Evolutionary conservation across 2,888 invertebrate species (phyloP).

Genomic region (Drosophila siamana): DNA sequence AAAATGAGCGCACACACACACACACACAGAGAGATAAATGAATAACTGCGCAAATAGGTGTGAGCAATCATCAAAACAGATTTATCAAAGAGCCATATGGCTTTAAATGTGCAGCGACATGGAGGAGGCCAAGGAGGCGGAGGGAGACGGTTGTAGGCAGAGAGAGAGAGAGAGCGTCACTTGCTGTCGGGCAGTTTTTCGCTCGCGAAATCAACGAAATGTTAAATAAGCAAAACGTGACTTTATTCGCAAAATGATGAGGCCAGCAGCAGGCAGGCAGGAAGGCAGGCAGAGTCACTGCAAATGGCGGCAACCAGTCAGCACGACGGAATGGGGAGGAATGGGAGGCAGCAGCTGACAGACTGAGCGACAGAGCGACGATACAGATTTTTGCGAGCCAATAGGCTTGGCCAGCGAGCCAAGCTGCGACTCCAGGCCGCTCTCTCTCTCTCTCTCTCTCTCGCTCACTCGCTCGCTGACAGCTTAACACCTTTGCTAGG

Average conservation of each 20-base stretch:
- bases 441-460: no score
- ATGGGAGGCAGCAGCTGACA: background rate
- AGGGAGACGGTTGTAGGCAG: background rate
- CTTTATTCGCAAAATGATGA: slow-evolving; percentile 78
- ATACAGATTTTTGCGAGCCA: slow-evolving; percentile 25
- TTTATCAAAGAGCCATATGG: slow-evolving; percentile 46
- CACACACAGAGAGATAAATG: slow-evolving; percentile 11
- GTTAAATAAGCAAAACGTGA: slow-evolving; percentile 82
- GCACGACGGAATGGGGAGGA: no score
- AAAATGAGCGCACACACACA: slow-evolving; percentile 15
- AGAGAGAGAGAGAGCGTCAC: slow-evolving; percentile 13
- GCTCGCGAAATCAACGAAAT: slow-evolving; percentile 73
- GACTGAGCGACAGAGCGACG: background rate
- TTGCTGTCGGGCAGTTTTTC: slow-evolving; percentile 51
- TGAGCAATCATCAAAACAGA: slow-evolving; percentile 27
- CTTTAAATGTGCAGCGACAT: slow-evolving; percentile 30
- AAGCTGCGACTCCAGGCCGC: no score
- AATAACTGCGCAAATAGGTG: slow-evolving; percentile 27
- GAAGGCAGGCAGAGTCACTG: background rate
- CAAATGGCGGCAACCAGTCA: background rate
- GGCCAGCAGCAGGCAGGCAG: slow-evolving; percentile 44
- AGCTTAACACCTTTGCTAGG: slow-evolving; percentile 63
- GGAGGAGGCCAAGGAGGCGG: background rate
- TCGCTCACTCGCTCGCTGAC: no score
- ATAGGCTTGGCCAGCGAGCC: slow-evolving; percentile 14